Evolutionary conservation across 2,113 vertebrate species (phyloP).

Genomic region (Paracanthobrama guichenoti): DNA sequence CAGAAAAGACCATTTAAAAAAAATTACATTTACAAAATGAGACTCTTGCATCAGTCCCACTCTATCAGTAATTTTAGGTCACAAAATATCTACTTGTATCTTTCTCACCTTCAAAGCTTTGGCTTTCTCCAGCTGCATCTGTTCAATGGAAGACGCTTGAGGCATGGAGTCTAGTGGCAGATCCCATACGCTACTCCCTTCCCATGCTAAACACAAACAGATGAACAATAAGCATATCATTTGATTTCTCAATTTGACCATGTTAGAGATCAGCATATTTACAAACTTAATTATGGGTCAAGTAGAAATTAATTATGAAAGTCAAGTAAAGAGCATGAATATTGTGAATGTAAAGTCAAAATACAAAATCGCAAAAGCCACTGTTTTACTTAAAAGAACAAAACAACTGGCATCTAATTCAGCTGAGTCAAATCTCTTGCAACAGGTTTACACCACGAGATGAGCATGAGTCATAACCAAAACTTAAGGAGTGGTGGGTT

Average conservation of each 20-base stretch:
- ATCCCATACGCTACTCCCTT: constrained; percentile 97
- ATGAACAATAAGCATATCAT: too few relatives aligned
- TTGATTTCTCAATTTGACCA: too few relatives aligned
- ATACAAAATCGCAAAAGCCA: neutral
- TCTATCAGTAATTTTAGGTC: too few relatives aligned
- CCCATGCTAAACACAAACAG: constrained; percentile 77
- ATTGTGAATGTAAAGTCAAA: neutral
- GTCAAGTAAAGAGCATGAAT: too few relatives aligned
- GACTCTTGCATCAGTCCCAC: neutral
- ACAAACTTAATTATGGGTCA: too few relatives aligned
- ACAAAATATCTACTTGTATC: too few relatives aligned
- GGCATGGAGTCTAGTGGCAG: constrained; percentile 89
- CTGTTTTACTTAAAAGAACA: neutral
- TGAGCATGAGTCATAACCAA: neutral
- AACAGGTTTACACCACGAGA: neutral
- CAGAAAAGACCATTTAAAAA: constrained; percentile 20
- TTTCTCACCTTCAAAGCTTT: constrained; percentile 83
- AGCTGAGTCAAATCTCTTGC: neutral
- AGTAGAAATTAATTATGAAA: too few relatives aligned
- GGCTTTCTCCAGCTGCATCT: constrained; percentile 95
- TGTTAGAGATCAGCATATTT: too few relatives aligned
- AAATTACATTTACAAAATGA: neutral
- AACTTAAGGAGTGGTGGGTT: neutral
- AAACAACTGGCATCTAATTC: neutral
- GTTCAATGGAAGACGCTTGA: constrained; percentile 89